A percentile compares a stretch with the other conserved stretches of the same genome.
Conservation (phyloP, 2,113 vertebrate species). For the Oncorhynchus clarkii region DNA sequence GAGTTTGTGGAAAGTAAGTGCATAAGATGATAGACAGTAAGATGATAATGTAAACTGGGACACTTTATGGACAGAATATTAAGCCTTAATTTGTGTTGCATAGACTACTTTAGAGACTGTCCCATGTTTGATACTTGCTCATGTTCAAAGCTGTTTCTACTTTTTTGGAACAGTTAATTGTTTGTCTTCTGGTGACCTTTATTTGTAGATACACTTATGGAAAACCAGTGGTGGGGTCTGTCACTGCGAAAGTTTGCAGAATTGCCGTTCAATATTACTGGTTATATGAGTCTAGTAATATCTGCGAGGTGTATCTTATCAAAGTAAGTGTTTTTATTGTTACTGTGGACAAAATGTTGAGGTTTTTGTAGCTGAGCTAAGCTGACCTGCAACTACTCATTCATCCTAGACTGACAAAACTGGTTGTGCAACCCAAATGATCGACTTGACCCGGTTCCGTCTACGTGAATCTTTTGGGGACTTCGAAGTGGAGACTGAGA, state of each 20-base stretch:
- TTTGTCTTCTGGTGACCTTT: not conserved
- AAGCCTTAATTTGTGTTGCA: no score
- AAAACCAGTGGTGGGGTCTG: slow-evolving; percentile 67
- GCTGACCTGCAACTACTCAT: not conserved
- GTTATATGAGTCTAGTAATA: accelerated
- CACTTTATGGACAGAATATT: no score
- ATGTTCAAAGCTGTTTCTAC: no score
- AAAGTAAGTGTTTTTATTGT: slow-evolving; percentile 46
- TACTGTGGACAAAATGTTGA: not conserved
- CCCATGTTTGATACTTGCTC: no score
- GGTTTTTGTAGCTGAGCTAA: not conserved
- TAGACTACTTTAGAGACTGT: no score
- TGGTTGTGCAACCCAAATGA: slow-evolving; percentile 57
- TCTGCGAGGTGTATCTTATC: slow-evolving; percentile 54
- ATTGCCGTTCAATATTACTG: slow-evolving; percentile 4
- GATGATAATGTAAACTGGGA: no score
- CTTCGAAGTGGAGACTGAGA: slow-evolving; percentile 48
- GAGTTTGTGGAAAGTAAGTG: slow-evolving; percentile 72
- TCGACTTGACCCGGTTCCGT: slow-evolving; percentile 41
- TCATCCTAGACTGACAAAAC: slow-evolving; percentile 61
- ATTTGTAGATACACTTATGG: slow-evolving; percentile 72
- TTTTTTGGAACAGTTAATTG: no score
- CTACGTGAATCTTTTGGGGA: slow-evolving; percentile 6
- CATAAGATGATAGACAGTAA: not conserved
- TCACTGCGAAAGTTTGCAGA: slow-evolving; percentile 52